These are phyloP conservation scores for Stegastes partitus DNA, from an alignment of 2,113 vertebrate species.

Conservation along the genomic window DNA sequence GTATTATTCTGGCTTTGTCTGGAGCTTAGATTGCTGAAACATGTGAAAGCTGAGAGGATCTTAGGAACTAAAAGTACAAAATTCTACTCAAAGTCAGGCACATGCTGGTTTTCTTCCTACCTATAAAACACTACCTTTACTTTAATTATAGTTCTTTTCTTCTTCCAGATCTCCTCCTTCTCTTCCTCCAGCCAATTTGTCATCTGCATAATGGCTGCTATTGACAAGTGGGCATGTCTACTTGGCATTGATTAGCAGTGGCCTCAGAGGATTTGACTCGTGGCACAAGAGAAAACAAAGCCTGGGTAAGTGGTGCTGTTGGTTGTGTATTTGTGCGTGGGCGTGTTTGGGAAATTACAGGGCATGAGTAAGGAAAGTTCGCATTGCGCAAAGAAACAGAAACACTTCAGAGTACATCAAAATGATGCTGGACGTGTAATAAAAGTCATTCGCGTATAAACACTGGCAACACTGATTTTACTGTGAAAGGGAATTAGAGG, in stretches of 20 bases:
- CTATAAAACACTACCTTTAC: background rate
- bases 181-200: constrained; percentile 21
- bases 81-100: background rate
- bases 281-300: constrained; percentile 19
- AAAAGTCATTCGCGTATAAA: background rate
- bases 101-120: background rate
- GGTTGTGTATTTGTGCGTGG: constrained; percentile 9
- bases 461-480: background rate
- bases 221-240: constrained; percentile 65
- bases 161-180: constrained; percentile 5
- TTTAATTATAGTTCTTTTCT: background rate
- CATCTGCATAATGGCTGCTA: constrained; percentile 40
- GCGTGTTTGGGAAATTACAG: constrained; percentile 32
- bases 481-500: background rate
- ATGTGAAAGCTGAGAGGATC: constrained; percentile 15
- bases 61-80: background rate
- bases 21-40: background rate
- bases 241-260: constrained; percentile 62
- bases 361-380: constrained; percentile 12
- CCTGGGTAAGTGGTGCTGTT: constrained; percentile 9
- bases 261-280: constrained; percentile 32
- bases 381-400: background rate
- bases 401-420: constrained; percentile 7
- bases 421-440: background rate
- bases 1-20: constrained; percentile 12